Conservation (phyloP, 2,797 vertebrate species). For the Agapornis canus region DNA sequence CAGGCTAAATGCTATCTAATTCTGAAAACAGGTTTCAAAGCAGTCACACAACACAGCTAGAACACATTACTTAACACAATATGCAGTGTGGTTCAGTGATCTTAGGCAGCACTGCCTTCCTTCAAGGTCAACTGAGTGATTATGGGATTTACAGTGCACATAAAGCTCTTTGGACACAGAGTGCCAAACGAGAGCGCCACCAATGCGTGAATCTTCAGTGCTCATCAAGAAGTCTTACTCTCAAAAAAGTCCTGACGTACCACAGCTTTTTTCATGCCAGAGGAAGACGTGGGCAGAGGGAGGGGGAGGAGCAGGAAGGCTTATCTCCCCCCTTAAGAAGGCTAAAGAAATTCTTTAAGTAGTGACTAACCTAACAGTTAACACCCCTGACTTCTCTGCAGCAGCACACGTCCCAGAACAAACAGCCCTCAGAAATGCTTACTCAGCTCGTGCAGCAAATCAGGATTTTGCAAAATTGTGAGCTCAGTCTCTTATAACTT, state of each 20-base stretch:
- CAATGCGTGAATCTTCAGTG: neutral
- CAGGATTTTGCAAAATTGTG: neutral
- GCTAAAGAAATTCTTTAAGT: conserved; percentile 52
- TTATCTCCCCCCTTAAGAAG: conserved; percentile 35
- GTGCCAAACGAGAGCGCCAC: neutral
- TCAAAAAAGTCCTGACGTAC: conserved; percentile 18
- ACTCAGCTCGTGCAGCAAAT: neutral
- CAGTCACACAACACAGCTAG: neutral
- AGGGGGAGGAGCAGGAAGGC: conserved; percentile 34
- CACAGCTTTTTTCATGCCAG: neutral
- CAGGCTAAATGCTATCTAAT: neutral
- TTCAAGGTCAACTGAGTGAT: conserved; percentile 50
- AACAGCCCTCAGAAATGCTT: neutral
- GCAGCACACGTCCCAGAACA: neutral
- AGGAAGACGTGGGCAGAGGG: conserved; percentile 1
- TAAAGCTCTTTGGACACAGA: conserved; percentile 15
- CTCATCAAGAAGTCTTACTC: conserved; percentile 54
- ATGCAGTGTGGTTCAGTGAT: neutral
- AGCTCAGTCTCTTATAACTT: neutral
- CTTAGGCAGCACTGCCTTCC: neutral
- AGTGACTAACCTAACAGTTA: conserved; percentile 34
- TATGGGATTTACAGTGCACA: neutral
- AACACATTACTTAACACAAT: neutral
- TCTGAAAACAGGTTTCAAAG: neutral
- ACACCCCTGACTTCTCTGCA: conserved; percentile 3